phyloP scores from a whole-genome alignment of 2,888 invertebrate genomes.

The Plusia festucae region DNA sequence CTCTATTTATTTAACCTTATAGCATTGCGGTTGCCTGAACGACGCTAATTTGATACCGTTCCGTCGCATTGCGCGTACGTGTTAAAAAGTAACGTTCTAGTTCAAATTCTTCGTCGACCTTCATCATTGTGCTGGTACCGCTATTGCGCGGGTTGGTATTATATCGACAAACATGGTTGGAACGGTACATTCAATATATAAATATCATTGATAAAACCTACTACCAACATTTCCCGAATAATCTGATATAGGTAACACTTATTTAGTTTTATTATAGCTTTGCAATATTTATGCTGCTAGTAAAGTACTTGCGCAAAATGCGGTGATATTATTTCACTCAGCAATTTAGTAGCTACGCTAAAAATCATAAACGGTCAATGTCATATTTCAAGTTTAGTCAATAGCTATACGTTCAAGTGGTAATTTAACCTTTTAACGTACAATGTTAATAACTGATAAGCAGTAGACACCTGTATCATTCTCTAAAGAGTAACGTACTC shows the following conservation, averaged over 20 bases:
- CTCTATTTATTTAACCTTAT: slow-evolving; percentile 44
- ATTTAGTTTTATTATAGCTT: too few species aligned
- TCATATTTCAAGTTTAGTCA: background rate
- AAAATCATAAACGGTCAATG: background rate
- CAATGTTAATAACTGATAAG: slow-evolving; percentile 4
- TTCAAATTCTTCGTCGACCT: slow-evolving; percentile 14
- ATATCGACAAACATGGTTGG: background rate
- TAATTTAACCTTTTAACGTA: background rate
- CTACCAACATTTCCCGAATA: too few species aligned
- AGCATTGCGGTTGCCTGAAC: slow-evolving; percentile 45
- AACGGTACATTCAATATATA: background rate
- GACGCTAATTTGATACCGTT: slow-evolving; percentile 72
- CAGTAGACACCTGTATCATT: background rate
- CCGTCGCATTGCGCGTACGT: slow-evolving; percentile 54
- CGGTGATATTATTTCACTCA: too few species aligned
- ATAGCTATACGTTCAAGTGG: background rate
- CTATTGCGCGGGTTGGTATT: background rate
- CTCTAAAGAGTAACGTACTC: background rate
- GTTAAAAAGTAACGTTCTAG: slow-evolving; percentile 57
- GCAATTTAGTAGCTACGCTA: too few species aligned
- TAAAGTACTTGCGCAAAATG: too few species aligned
- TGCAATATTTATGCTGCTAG: too few species aligned
- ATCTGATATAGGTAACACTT: too few species aligned
- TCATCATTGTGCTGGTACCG: background rate
- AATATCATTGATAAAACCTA: background rate